Percentiles rank a stretch among this genome's conserved stretches.
These are phyloP conservation scores for Misgurnus anguillicaudatus DNA, from an alignment of 2,113 vertebrate species.

Conservation along the genomic window DNA sequence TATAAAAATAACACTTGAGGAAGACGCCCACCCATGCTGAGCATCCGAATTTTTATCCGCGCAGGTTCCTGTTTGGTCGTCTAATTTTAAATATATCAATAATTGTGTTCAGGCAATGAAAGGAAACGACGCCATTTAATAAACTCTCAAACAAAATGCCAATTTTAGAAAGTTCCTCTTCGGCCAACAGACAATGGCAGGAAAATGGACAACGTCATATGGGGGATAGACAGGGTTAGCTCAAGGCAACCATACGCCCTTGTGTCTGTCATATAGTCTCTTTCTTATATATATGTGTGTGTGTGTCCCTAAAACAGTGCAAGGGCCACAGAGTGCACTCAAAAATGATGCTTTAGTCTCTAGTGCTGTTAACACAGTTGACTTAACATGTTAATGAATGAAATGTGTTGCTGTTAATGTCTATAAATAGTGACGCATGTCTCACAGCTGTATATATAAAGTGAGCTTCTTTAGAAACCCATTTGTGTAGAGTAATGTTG, in stretches of 20 bases:
- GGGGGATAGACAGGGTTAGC: constrained; percentile 72
- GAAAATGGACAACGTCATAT: constrained; percentile 82
- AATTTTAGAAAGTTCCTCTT: constrained; percentile 85
- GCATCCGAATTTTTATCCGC: constrained; percentile 71
- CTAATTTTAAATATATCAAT: constrained; percentile 68
- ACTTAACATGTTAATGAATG: constrained; percentile 34
- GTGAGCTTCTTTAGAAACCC: neutral
- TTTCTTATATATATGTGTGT: neutral
- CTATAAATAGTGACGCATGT: constrained; percentile 28
- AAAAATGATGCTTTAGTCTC: constrained; percentile 7
- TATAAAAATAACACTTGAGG: constrained; percentile 62
- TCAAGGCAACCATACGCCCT: constrained; percentile 67
- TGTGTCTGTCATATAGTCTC: neutral
- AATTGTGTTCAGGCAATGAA: constrained; percentile 58
- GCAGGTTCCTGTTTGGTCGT: constrained; percentile 74
- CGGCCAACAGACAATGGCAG: constrained; percentile 81
- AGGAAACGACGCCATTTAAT: constrained; percentile 78
- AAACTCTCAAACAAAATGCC: constrained; percentile 85
- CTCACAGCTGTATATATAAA: constrained; percentile 30
- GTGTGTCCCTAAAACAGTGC: neutral
- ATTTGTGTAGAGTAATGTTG: neutral
- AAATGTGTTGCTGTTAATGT: constrained; percentile 21
- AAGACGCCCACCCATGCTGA: constrained; percentile 65
- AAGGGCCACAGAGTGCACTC: constrained; percentile 5
- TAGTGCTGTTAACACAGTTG: constrained; percentile 18